Evolutionary conservation across 2,888 invertebrate genomes (phyloP), one percentile per base, ranked within the genome.

Genomic region (Pachliopta kotzebuea): DNA sequence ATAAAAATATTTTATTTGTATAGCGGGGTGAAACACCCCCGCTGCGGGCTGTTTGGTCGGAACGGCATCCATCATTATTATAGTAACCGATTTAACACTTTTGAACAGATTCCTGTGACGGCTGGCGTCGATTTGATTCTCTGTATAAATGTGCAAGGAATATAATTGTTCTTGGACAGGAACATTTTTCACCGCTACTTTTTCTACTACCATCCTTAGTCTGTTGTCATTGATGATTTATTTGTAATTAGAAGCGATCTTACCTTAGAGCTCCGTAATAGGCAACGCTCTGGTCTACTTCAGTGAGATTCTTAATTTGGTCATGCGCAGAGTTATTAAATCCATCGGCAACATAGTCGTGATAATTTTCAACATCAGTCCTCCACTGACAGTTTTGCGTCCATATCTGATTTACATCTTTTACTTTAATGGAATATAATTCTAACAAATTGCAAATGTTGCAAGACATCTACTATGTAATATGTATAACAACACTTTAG

Each of bases 31-130:
- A 84, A 85, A 89, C 91, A 90, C 91, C 91, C 91, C 91, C 90
- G 91, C 91, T 90, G 91, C 82, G 91, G 88, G 88, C 83, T 86
- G 86, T 88, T 88, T 86, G 87, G 88, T 84, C 78, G 87, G 84
- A 82, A 80, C 84, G 73, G 83, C 87, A 91, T 91, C 88, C 86
- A 91, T 91, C 91, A 91, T 91, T 90, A 91, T 91, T 91, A 90
- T 86, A 89, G 86, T 89, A 91, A 91, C 91, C 85, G 91, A 90
- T 90, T 91, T 91, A 91, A 91, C 91, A 91, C 91, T 91, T 91
- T 91, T 85, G 85, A 90, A 90, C 88, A 87, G 87, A 89, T 88
- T 89, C 81, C 80, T 76, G 77, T 80, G 81, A 80, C 85, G 78
- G 83, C 82, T 82, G 83, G 84, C 81, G 82, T 80, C 78, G 76